Percentiles rank a stretch among this genome's conserved stretches.
These are phyloP conservation scores for Chrysochloris asiatica DNA, from an alignment of 2,113 vertebrate species.

Conservation along the genomic window DNA sequence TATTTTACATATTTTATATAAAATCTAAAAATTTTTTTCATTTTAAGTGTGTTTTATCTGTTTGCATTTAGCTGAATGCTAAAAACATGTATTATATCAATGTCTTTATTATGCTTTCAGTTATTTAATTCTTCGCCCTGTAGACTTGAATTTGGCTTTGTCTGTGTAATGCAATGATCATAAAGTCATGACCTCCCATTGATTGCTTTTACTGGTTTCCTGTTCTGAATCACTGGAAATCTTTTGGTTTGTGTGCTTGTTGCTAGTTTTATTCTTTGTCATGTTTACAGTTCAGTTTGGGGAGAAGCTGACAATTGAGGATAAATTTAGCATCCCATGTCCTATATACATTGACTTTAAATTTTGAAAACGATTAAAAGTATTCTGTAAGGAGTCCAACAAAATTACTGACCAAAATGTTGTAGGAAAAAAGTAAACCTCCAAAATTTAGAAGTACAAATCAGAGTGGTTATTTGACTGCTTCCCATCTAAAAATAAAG, in stretches of 20 bases:
- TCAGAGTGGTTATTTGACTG: conserved; percentile 2
- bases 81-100: conserved; percentile 16
- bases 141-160: conserved; percentile 77
- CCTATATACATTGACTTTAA: conserved; percentile 68
- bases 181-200: conserved; percentile 86
- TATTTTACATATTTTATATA: conserved; percentile 33
- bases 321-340: conserved; percentile 65
- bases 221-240: conserved; percentile 90
- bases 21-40: neutral
- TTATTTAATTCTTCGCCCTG: conserved; percentile 75
- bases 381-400: conserved; percentile 18
- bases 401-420: conserved; percentile 28
- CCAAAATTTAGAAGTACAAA: conserved; percentile 53
- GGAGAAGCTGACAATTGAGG: conserved; percentile 69
- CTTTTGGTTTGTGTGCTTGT: conserved; percentile 80
- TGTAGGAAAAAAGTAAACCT: conserved; percentile 5
- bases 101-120: conserved; percentile 76
- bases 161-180: conserved; percentile 79
- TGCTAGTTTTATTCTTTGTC: conserved; percentile 84
- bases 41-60: conserved; percentile 26
- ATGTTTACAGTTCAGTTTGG: conserved; percentile 78
- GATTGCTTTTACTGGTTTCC: conserved; percentile 87
- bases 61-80: conserved; percentile 34
- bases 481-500: conserved; percentile 17
- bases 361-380: conserved; percentile 66